Conservation (phyloP, 2,888 invertebrate species). For the Calameuta filiformis region DNA sequence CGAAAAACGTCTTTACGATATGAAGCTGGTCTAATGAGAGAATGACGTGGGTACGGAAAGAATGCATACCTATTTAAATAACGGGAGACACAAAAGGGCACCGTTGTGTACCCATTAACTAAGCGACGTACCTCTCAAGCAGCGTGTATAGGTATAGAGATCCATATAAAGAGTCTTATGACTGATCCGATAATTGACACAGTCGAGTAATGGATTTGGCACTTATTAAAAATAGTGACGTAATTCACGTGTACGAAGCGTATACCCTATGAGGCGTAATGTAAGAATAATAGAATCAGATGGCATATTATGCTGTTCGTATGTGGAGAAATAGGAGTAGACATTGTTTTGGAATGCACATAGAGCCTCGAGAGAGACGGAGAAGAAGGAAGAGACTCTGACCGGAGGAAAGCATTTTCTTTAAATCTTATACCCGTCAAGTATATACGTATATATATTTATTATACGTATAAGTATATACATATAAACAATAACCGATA, state of each 20-base stretch:
- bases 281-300: neutral
- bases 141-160: neutral
- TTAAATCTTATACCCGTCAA: neutral
- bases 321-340: neutral
- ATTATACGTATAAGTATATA: no score
- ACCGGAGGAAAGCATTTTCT: neutral
- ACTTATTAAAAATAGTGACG: neutral
- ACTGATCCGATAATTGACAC: neutral
- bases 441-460: neutral
- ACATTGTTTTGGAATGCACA: neutral
- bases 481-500: neutral
- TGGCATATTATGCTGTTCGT: neutral
- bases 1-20: neutral
- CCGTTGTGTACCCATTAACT: neutral
- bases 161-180: neutral
- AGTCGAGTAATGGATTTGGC: neutral
- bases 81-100: neutral
- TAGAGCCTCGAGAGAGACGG: neutral
- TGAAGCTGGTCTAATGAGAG: neutral
- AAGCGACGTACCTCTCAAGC: neutral
- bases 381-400: no score
- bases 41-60: neutral
- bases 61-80: neutral
- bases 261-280: neutral
- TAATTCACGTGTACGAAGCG: neutral